Evolutionary conservation across 2,888 invertebrate species (phyloP).

Genomic region (Coenonympha arcania): DNA sequence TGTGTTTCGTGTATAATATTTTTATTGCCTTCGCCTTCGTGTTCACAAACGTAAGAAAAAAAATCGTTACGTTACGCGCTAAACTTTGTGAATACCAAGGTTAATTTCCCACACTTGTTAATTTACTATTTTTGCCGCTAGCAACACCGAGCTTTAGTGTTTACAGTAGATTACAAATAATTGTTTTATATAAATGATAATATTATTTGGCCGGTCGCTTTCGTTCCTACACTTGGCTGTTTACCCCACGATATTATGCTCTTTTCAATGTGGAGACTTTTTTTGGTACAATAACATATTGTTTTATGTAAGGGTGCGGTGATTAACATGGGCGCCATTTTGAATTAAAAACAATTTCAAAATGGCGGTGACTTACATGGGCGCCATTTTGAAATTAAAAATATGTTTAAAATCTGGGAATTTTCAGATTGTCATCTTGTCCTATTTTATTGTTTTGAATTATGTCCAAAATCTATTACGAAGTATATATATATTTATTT

Average conservation of each 20-base stretch:
- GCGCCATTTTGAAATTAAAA: constrained; percentile 15
- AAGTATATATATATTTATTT: too few relatives aligned
- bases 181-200: constrained; percentile 31
- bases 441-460: constrained; percentile 33
- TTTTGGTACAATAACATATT: constrained; percentile 28
- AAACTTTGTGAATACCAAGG: too few relatives aligned
- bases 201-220: constrained; percentile 70
- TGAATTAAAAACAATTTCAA: not conserved
- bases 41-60: too few relatives aligned
- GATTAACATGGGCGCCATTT: constrained; percentile 35
- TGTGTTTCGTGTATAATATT: constrained; percentile 49
- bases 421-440: constrained; percentile 44
- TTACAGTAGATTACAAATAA: constrained; percentile 30
- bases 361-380: constrained; percentile 41
- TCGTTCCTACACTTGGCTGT: constrained; percentile 61
- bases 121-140: constrained; percentile 54
- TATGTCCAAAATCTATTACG: too few relatives aligned
- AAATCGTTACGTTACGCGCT: too few relatives aligned
- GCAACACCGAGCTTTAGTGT: constrained; percentile 46
- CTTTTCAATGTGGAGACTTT: constrained; percentile 43
- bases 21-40: constrained; percentile 33
- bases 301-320: constrained; percentile 35
- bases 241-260: constrained; percentile 51
- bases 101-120: constrained; percentile 47
- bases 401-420: constrained; percentile 22